Evolutionary conservation across 2,888 invertebrate species (phyloP).

Genomic region (Harpalus rufipes): DNA sequence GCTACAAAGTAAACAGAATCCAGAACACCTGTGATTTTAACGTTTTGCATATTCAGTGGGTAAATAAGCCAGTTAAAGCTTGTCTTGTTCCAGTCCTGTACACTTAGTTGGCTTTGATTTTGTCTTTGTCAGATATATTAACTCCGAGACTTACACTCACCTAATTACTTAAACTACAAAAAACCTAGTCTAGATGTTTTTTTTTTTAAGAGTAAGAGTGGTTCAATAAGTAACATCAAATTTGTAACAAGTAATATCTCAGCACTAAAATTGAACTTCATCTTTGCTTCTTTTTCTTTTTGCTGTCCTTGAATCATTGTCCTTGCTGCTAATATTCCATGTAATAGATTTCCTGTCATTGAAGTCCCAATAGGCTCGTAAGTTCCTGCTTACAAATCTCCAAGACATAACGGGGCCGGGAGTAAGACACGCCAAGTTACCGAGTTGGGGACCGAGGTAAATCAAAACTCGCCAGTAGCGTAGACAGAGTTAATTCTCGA

Average conservation of each 20-base stretch:
- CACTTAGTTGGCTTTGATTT: conserved; percentile 45
- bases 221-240: too few species aligned
- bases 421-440: conserved; percentile 26
- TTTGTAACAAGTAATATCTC: too few species aligned
- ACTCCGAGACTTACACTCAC: background rate
- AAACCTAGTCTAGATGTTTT: too few species aligned
- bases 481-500: conserved; percentile 45
- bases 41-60: conserved; percentile 51
- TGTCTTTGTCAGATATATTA: conserved; percentile 41
- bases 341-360: conserved; percentile 38
- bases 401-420: conserved; percentile 18
- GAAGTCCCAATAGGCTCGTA: conserved; percentile 22
- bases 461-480: conserved; percentile 60
- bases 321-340: background rate
- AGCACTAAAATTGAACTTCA: too few species aligned
- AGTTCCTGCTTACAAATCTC: conserved; percentile 30
- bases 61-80: conserved; percentile 29
- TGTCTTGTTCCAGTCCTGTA: conserved; percentile 21
- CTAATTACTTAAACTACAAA: too few species aligned
- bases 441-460: conserved; percentile 36
- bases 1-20: conserved; percentile 15
- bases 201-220: too few species aligned
- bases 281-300: too few species aligned
- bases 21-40: conserved; percentile 46
- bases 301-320: background rate